A percentile compares a stretch with the other conserved stretches of the same genome.
Evolutionary conservation across 2,888 invertebrate genomes (phyloP).

Genomic region (Psylliodes chrysocephalus): DNA sequence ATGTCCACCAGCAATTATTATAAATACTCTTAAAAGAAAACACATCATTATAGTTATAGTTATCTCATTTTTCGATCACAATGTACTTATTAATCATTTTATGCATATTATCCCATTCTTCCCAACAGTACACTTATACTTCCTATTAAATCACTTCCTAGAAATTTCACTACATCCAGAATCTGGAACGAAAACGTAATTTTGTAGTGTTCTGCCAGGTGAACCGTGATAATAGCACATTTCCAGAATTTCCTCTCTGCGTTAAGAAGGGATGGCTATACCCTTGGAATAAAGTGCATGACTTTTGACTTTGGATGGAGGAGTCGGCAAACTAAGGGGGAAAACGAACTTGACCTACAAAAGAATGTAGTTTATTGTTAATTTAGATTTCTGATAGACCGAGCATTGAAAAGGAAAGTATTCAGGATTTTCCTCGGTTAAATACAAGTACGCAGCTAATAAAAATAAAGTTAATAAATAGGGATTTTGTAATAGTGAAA

Average conservation of each 20-base stretch:
- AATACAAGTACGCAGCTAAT: too few relatives aligned
- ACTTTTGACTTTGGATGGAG: background rate
- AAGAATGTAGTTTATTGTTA: background rate
- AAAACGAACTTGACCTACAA: conserved; percentile 11
- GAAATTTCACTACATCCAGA: background rate
- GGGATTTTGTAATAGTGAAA: too few relatives aligned
- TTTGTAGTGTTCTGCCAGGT: background rate
- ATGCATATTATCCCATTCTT: too few relatives aligned
- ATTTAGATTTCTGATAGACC: background rate
- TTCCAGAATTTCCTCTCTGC: conserved; percentile 7
- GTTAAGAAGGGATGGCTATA: background rate
- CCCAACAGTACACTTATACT: too few relatives aligned
- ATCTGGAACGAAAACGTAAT: background rate
- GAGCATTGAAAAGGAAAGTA: background rate
- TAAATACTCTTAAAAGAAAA: too few relatives aligned
- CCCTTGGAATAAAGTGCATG: background rate
- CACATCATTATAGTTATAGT: too few relatives aligned
- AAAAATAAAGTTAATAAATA: too few relatives aligned
- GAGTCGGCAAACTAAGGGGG: background rate
- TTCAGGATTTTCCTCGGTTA: too few relatives aligned
- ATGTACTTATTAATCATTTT: too few relatives aligned
- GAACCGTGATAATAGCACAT: conserved; percentile 13
- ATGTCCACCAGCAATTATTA: too few relatives aligned
- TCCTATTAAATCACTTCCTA: background rate
- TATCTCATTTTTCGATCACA: too few relatives aligned